Percentiles rank a stretch among this genome's conserved stretches.
phyloP scores from a whole-genome alignment of 2,797 vertebrate species.

The Glossophaga mutica region DNA sequence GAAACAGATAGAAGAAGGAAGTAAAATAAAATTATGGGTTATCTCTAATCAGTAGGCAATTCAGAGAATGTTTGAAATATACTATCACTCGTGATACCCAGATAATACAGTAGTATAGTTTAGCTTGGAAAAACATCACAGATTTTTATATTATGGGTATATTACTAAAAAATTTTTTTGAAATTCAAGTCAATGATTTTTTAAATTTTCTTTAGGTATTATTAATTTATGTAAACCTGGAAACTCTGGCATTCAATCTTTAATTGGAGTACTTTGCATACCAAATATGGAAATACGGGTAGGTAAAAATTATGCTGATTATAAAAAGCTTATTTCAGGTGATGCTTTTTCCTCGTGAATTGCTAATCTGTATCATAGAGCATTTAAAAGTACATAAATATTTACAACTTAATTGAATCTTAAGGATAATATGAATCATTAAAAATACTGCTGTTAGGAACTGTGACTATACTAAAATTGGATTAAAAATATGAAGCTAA shows the following conservation, averaged over 20 bases:
- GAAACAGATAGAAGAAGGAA: conserved; percentile 18
- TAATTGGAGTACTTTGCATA: conserved; percentile 98
- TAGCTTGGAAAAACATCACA: background rate
- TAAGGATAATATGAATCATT: background rate
- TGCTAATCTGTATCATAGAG: background rate
- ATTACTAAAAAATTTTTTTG: background rate
- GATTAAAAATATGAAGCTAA: background rate
- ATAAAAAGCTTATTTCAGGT: background rate
- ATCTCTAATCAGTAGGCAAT: background rate
- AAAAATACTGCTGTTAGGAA: background rate
- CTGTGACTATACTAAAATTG: background rate
- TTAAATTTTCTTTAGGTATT: conserved; percentile 87
- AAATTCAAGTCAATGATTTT: background rate
- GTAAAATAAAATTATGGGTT: conserved; percentile 28
- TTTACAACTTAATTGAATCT: background rate
- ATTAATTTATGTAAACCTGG: conserved; percentile 97
- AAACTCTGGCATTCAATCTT: conserved; percentile 97
- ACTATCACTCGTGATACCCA: background rate
- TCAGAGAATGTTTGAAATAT: background rate
- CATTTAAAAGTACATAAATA: conserved; percentile 15
- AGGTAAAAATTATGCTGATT: conserved; percentile 77
- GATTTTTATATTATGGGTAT: background rate
- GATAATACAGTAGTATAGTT: background rate
- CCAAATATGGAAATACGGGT: conserved; percentile 99
- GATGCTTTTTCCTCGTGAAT: background rate